A percentile compares a stretch with the other conserved stretches of the same genome.
Conservation (phyloP, 2,113 vertebrate species). For the Sorex fumeus region DNA sequence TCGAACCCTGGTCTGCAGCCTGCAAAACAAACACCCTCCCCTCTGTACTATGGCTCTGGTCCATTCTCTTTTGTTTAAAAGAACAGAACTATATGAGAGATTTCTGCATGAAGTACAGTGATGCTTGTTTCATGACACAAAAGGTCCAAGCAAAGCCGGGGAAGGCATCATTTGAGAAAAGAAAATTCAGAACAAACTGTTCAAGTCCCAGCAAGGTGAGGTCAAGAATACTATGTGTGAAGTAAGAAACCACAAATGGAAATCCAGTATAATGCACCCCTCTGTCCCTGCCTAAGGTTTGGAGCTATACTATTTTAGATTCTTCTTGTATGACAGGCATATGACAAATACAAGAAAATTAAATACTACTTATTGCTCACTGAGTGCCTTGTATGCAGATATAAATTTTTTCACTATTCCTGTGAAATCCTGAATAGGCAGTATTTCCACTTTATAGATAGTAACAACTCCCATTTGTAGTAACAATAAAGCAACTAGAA, state of each 20-base stretch:
- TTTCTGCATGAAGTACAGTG: background rate
- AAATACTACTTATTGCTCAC: background rate
- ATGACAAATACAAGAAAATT: slow-evolving; percentile 4
- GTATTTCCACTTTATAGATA: background rate
- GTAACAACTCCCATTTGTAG: background rate
- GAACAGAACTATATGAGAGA: background rate
- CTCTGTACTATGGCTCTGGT: too few relatives aligned
- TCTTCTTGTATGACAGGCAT: background rate
- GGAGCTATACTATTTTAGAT: background rate
- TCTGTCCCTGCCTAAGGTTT: background rate
- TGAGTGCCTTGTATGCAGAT: background rate
- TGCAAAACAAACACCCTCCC: too few relatives aligned
- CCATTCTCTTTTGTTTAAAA: background rate
- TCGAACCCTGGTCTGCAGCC: too few relatives aligned
- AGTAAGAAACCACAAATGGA: background rate
- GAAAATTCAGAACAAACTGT: background rate
- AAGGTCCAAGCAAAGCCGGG: background rate
- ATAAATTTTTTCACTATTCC: slow-evolving; percentile 20
- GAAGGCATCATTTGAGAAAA: background rate
- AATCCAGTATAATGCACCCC: background rate
- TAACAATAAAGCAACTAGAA: background rate
- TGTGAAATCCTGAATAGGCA: background rate
- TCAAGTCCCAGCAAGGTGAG: background rate
- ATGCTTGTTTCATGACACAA: background rate
- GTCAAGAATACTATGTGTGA: background rate